Conservation (phyloP, 2,888 invertebrate species). For the Gastracanthus pulcherrimus region DNA sequence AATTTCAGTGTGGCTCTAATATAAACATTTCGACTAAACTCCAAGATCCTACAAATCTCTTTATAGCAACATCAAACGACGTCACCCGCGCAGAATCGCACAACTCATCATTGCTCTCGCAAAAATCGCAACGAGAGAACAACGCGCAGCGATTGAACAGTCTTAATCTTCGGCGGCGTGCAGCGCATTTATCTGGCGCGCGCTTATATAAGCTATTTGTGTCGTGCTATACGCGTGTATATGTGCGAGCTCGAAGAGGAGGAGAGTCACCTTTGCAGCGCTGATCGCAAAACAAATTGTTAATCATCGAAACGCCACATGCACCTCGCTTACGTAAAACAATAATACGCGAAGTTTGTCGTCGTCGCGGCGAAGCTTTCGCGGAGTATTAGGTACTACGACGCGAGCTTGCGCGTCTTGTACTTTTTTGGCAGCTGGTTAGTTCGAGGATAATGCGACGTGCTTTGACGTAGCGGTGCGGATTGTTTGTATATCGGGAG, state of each 20-base stretch:
- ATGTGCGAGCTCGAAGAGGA: neutral
- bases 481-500: neutral
- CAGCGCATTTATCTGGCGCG: slow-evolving; percentile 71
- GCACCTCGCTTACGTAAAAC: slow-evolving; percentile 68
- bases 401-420: neutral
- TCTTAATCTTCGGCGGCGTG: slow-evolving; percentile 45
- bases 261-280: slow-evolving; percentile 73
- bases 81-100: neutral
- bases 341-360: neutral
- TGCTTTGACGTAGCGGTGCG: neutral
- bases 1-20: too few relatives aligned
- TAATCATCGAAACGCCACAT: slow-evolving; percentile 74
- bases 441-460: neutral
- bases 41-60: neutral
- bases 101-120: neutral
- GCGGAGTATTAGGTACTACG: too few relatives aligned
- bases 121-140: neutral
- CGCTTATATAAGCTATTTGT: slow-evolving; percentile 76
- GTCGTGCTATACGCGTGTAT: slow-evolving; percentile 61
- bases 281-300: slow-evolving; percentile 76
- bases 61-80: neutral
- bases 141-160: slow-evolving; percentile 15
- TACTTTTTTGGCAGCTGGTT: neutral
- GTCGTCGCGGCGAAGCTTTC: neutral
- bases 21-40: neutral